Base-by-base conservation (phyloP, 1,140 invertebrate species). In the Babylonia areolata region DNA sequence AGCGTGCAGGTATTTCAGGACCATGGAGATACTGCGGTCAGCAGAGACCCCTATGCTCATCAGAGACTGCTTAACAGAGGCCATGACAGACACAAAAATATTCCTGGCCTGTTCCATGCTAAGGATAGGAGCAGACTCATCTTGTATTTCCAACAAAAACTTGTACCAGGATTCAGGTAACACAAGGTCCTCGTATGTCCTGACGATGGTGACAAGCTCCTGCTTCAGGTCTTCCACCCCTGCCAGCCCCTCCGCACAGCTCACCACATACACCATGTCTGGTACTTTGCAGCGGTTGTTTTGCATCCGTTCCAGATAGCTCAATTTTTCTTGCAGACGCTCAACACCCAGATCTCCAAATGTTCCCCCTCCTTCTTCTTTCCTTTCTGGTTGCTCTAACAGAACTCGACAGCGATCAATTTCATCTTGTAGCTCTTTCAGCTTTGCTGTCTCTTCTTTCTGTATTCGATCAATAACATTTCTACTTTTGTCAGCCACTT, bases 1-100 rank as follows among this genome's bases (percentile, higher is more conserved):
- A 0, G 88, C 86, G 84, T 93, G 92, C 46, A 93, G 87, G 84
- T 93, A 93, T 37, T 89, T 88, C 39, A 93, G 85, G 0, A 93
- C 89, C 83, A 91, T 90, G 33, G 90, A 88, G 23, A 93, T 84
- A 86, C 91, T 93, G 51, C 83, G 87, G 35, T 91, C 90, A 15
- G 90, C 86, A 1, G 92, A 93, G 1, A 92, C 92, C 31, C 89
- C 85, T 40, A 91, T 81, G 31, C 90, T 88, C 46, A 91, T 91
- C 89, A 91, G 89, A 0, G 92, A 92, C 85, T 91, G 87, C 15
- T 90, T 90, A 46, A 90, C 81, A 5, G 85, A 73, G 6, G 89
- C 82, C 89, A 93, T 90, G 3, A 91, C 78, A 40, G 88, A 78
- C 23, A 86, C 73, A 85, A 93, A 92, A 40, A 92, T 90, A 2